Evolutionary conservation across 1,140 invertebrate species (phyloP), one percentile per base, ranked within the genome.

Genomic region (Frieseomelitta varia): DNA sequence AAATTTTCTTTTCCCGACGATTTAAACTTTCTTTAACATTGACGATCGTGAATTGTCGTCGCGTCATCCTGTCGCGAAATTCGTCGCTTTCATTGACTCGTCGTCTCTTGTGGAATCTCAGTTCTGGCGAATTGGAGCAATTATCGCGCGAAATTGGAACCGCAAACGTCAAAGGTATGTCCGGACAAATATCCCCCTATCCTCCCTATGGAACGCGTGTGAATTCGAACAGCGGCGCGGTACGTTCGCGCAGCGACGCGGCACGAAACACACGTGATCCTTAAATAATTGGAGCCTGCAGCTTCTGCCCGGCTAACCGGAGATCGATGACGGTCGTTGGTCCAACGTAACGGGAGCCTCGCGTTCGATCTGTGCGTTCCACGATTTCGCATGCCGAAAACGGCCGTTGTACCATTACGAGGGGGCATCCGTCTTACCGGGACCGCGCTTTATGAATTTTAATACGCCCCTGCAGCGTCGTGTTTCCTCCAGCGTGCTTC

Each of bases 251-350:
- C 39, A 47, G 39, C 27, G 55, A 58, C 24, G 55, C 58, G 14
- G 6, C 39, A 47, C 39, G 39, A 47, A 8, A 6, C 39, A n/a
- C 53, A 53, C 39, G 39, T n/a, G 14, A 56, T 68, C 65, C 51
- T 71, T 56, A 69, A 79, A 79, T 79, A 69, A 79, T 69, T 56
- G 67, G 15, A 67, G 17, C 11, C 10, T 24, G 61, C 15, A 47
- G 39, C 39, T 47, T 47, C 19, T 24, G n/a, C 14, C 47, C 39
- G 39, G 8, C 47, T 51, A 67, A 30, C 76, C 8, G 30, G 53
- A 56, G 51, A 71, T 79, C 58, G 53, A 69, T 78, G 67, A 14
- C 15, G 76, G 17, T 51, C 39, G 76, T 65, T 78, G 76, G 69
- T 78, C 30, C n/a, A 30, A 30, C 47, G n/a, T 21, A 21, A 75